phyloP scores from a whole-genome alignment of 2,888 invertebrate species.

The Apodemia mormo region DNA sequence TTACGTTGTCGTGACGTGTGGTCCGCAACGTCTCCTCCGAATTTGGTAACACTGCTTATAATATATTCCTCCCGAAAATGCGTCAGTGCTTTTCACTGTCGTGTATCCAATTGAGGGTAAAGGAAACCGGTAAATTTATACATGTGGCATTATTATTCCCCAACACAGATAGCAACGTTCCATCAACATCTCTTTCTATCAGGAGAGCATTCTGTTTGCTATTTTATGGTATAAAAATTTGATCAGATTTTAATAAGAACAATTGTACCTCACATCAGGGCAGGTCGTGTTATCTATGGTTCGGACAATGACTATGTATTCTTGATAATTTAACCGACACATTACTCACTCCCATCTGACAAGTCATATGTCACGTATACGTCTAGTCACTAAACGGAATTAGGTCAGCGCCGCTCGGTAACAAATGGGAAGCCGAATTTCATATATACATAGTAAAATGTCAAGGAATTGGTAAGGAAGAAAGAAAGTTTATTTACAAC shows the following conservation, averaged over 20 bases:
- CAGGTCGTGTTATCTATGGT: too few relatives aligned
- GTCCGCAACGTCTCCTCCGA: too few relatives aligned
- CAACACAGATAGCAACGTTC: too few relatives aligned
- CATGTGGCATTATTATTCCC: not conserved
- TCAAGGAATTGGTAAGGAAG: too few relatives aligned
- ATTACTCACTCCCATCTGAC: conserved; percentile 5
- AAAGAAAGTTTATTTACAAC: too few relatives aligned
- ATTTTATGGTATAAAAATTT: too few relatives aligned
- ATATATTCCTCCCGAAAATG: not conserved
- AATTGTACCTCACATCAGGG: too few relatives aligned
- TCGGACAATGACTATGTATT: not conserved
- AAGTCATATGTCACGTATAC: conserved; percentile 7
- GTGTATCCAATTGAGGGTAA: not conserved
- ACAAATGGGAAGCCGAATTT: not conserved
- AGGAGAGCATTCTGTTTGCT: too few relatives aligned
- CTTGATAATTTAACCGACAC: not conserved
- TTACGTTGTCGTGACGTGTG: too few relatives aligned
- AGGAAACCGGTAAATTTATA: not conserved
- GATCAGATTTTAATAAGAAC: too few relatives aligned
- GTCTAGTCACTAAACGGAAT: not conserved
- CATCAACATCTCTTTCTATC: too few relatives aligned
- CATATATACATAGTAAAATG: not conserved
- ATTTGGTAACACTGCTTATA: too few relatives aligned
- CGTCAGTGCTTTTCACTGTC: not conserved
- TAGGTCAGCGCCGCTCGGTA: not conserved